These are phyloP conservation scores for Microcebus griseorufus DNA, from an alignment of 2,113 vertebrate species.

Conservation along the genomic window DNA sequence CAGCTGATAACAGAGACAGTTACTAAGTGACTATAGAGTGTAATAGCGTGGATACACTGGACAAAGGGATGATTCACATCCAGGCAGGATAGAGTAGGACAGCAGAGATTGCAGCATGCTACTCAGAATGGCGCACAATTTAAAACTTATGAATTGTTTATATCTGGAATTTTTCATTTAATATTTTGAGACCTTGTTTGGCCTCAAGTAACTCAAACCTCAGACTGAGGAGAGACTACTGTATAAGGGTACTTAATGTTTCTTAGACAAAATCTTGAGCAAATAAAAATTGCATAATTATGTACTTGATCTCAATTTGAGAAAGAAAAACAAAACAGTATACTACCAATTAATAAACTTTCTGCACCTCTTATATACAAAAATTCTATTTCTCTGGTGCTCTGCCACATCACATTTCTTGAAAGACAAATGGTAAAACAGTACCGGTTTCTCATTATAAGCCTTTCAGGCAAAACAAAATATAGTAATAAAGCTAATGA, in stretches of 20 bases:
- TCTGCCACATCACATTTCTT: slow-evolving; percentile 8
- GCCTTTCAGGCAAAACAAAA: slow-evolving; percentile 41
- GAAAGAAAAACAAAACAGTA: slow-evolving; percentile 40
- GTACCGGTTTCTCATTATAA: slow-evolving; percentile 35
- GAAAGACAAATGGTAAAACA: slow-evolving; percentile 45
- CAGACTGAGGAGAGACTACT: neutral
- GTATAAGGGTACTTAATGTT: slow-evolving; percentile 11
- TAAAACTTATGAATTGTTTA: neutral
- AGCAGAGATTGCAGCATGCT: neutral
- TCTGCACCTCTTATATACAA: neutral
- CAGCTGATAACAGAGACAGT: neutral
- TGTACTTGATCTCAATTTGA: slow-evolving; percentile 25
- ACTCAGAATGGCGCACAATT: neutral
- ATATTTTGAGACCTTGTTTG: neutral
- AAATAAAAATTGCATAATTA: slow-evolving; percentile 59
- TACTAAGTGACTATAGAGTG: neutral
- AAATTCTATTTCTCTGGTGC: neutral
- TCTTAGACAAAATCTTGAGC: slow-evolving; percentile 42
- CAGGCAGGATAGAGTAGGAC: neutral
- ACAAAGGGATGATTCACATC: neutral
- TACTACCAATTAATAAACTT: slow-evolving; percentile 23
- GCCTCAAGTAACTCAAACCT: neutral
- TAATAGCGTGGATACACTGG: neutral
- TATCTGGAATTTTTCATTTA: neutral
- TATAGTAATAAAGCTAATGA: slow-evolving; percentile 30